Percentiles rank a stretch among this genome's conserved stretches.
Conservation (phyloP, 2,113 vertebrate species). For the Sphyrna mokarran region DNA sequence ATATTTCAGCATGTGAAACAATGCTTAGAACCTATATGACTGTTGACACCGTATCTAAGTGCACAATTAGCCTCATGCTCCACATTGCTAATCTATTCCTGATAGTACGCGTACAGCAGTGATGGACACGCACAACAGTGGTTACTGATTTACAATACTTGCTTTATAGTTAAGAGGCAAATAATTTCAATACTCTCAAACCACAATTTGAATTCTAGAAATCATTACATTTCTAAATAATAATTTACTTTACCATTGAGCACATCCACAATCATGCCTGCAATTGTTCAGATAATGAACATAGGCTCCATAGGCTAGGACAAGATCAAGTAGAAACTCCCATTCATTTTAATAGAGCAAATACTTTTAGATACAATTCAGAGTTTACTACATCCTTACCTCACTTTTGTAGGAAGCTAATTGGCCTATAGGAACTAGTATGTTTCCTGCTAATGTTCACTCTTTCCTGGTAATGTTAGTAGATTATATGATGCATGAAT, state of each 20-base stretch:
- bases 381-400: background rate
- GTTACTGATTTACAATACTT: background rate
- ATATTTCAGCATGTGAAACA: background rate
- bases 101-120: background rate
- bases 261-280: background rate
- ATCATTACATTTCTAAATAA: background rate
- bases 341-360: background rate
- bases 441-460: background rate
- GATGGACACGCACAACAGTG: background rate
- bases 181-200: background rate
- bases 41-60: background rate
- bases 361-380: background rate
- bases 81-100: too few relatives aligned
- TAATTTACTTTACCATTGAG: background rate
- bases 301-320: background rate
- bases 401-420: background rate
- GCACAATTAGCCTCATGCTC: background rate
- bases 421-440: background rate
- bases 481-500: background rate
- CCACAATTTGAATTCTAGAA: background rate
- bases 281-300: background rate
- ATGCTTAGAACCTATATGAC: background rate
- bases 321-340: background rate
- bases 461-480: background rate
- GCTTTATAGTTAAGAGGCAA: background rate